Conservation (phyloP, 2,888 invertebrate genomes). For the Ophion ventricosus region DNA sequence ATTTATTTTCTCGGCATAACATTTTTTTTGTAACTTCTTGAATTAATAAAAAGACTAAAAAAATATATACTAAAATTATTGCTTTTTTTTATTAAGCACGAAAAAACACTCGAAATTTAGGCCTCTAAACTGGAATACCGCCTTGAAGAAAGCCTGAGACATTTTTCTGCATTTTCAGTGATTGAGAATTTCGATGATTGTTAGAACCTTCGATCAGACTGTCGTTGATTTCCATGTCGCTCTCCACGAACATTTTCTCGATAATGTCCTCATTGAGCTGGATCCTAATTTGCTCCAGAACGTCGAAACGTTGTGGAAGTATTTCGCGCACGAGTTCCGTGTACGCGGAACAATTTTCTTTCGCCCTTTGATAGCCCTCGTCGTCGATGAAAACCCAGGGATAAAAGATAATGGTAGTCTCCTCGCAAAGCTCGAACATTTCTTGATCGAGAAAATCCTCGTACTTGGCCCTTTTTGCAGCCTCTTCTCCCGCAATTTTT, state of each 20-base stretch:
- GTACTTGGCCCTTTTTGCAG: conserved; percentile 72
- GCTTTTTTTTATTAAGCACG: no score
- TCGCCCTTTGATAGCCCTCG: conserved; percentile 71
- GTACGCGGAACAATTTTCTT: conserved; percentile 74
- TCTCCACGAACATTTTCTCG: conserved; percentile 74
- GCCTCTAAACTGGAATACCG: no score
- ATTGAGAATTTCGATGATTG: background rate
- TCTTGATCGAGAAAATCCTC: conserved; percentile 75
- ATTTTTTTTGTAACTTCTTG: no score
- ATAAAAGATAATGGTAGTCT: conserved; percentile 74
- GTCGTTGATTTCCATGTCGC: conserved; percentile 74
- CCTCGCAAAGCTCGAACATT: conserved; percentile 77
- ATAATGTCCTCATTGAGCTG: conserved; percentile 72
- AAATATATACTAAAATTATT: no score
- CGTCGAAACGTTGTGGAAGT: conserved; percentile 75
- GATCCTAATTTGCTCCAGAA: conserved; percentile 74
- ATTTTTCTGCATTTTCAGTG: background rate
- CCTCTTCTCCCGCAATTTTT: conserved; percentile 68
- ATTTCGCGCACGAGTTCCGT: conserved; percentile 73
- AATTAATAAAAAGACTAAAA: no score
- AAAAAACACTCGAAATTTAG: no score
- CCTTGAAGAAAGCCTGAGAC: background rate
- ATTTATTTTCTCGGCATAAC: no score
- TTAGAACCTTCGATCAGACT: conserved; percentile 71
- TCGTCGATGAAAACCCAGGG: conserved; percentile 78